These are phyloP conservation scores for Drosophila insularis DNA, from an alignment of 1,140 invertebrate genomes.

Conservation along the genomic window DNA sequence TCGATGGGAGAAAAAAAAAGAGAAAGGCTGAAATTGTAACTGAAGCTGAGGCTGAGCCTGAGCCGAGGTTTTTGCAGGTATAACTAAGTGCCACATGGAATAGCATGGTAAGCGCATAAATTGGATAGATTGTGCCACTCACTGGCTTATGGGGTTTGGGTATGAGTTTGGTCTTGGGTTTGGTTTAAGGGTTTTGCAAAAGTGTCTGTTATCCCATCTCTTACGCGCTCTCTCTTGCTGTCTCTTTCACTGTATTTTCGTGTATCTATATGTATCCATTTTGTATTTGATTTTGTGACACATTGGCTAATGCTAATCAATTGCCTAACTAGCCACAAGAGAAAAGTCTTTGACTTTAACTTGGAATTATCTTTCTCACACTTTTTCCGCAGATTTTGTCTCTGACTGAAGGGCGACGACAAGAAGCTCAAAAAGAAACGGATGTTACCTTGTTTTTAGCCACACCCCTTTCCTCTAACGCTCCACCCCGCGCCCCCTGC, in stretches of 20 bases:
- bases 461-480: neutral
- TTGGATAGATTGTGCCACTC: constrained; percentile 23
- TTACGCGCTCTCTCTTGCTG: neutral
- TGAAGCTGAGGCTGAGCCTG: neutral
- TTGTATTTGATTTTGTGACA: neutral
- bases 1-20: neutral
- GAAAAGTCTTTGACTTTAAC: neutral
- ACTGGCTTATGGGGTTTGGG: neutral
- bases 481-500: neutral
- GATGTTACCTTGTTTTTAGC: neutral
- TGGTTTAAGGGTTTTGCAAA: neutral
- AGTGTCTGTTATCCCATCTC: neutral
- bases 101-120: constrained; percentile 25
- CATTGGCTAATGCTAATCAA: constrained; percentile 6
- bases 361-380: neutral
- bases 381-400: no score
- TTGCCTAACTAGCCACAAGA: neutral
- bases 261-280: neutral
- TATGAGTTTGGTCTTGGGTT: neutral
- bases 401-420: neutral
- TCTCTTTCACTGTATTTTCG: no score
- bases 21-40: neutral
- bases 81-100: constrained; percentile 6
- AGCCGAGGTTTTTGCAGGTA: constrained; percentile 1
- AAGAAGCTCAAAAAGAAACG: constrained; percentile 2